phyloP scores from a whole-genome alignment of 1,140 invertebrate species.

The Thereuonema tuberculata region DNA sequence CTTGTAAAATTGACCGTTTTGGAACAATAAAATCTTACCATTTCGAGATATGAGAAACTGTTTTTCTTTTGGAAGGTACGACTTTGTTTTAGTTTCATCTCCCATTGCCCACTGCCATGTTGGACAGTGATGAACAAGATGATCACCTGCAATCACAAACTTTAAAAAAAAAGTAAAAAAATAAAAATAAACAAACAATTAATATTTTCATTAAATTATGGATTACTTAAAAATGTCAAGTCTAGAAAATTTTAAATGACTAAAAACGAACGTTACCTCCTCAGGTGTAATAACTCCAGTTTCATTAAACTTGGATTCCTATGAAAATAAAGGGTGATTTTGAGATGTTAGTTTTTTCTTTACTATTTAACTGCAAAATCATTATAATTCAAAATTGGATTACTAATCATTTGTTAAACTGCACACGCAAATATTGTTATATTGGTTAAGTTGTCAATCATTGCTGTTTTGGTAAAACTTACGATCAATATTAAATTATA shows the following conservation, averaged over 20 bases:
- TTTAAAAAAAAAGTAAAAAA: slow-evolving; percentile 51
- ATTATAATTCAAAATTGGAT: too few relatives aligned
- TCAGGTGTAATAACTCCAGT: slow-evolving; percentile 89
- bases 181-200: too few relatives aligned
- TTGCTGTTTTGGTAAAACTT: too few relatives aligned
- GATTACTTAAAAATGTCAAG: too few relatives aligned
- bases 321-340: slow-evolving; percentile 20
- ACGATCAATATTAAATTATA: too few relatives aligned
- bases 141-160: slow-evolving; percentile 95
- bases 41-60: slow-evolving; percentile 96
- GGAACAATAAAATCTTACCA: slow-evolving; percentile 35
- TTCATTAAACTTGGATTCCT: slow-evolving; percentile 98
- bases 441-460: too few relatives aligned
- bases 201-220: not conserved
- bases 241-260: too few relatives aligned
- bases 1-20: too few relatives aligned
- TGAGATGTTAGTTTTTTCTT: slow-evolving; percentile 9
- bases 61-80: slow-evolving; percentile 86
- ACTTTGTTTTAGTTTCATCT: slow-evolving; percentile 67
- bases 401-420: too few relatives aligned
- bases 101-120: slow-evolving; percentile 97
- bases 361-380: too few relatives aligned
- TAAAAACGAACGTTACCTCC: slow-evolving; percentile 30
- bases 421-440: too few relatives aligned
- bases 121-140: slow-evolving; percentile 96